Percentiles rank a stretch among this genome's conserved stretches.
phyloP scores from a whole-genome alignment of 2,113 vertebrate genomes.

The Desmodus rotundus region DNA sequence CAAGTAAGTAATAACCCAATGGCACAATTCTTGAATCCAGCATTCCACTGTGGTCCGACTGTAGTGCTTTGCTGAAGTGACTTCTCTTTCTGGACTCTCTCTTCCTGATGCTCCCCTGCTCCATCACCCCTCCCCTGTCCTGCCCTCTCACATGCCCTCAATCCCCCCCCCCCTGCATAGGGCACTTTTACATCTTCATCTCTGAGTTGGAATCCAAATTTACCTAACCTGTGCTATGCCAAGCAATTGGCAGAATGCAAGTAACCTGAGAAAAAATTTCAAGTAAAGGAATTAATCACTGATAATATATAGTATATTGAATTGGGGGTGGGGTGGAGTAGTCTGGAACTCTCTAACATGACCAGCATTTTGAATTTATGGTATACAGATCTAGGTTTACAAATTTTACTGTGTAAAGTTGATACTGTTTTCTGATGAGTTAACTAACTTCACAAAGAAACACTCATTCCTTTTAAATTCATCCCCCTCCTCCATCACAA shows the following conservation, averaged over 20 bases:
- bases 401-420: background rate
- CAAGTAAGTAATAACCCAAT: background rate
- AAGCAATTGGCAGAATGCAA: background rate
- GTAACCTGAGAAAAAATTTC: background rate
- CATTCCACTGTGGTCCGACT: background rate
- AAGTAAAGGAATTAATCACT: background rate
- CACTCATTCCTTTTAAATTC: background rate
- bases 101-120: accelerated
- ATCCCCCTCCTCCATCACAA: background rate
- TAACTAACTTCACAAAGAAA: background rate
- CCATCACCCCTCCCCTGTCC: background rate
- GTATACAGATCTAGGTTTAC: background rate
- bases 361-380: background rate
- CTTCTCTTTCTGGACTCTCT: background rate
- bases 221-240: background rate
- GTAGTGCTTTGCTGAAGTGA: background rate
- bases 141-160: background rate
- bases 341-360: background rate
- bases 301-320: background rate
- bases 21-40: background rate
- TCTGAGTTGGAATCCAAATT: background rate
- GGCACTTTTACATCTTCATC: background rate
- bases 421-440: background rate
- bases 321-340: background rate
- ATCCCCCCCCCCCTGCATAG: background rate